phyloP scores from a whole-genome alignment of 2,797 vertebrate species.

The Acanthornis magna region DNA sequence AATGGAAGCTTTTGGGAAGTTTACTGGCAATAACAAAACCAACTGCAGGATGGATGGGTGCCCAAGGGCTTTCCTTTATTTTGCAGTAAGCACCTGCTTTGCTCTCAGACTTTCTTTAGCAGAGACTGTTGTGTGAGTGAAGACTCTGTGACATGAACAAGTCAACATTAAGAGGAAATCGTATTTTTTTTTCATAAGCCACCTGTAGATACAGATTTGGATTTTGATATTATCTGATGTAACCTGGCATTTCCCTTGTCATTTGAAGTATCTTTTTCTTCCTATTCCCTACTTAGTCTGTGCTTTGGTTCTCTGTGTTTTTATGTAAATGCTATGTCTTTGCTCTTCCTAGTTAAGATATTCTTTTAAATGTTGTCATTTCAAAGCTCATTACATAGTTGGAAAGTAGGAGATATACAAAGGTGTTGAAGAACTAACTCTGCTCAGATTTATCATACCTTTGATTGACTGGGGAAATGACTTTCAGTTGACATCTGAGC shows the following conservation, averaged over 20 bases:
- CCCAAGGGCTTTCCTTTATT: background rate
- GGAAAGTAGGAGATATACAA: slow-evolving; percentile 48
- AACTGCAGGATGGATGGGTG: background rate
- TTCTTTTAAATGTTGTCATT: slow-evolving; percentile 51
- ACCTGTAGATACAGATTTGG: background rate
- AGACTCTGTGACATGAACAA: background rate
- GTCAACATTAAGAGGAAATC: background rate
- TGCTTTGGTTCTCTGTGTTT: background rate
- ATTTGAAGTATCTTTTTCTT: background rate
- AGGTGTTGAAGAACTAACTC: slow-evolving; percentile 69
- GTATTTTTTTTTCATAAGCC: background rate
- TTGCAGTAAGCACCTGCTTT: background rate
- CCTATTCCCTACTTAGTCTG: background rate
- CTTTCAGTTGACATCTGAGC: slow-evolving; percentile 85
- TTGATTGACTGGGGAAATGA: slow-evolving; percentile 82
- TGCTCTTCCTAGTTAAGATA: background rate
- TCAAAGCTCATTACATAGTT: slow-evolving; percentile 65
- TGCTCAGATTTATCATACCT: slow-evolving; percentile 74
- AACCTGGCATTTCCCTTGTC: background rate
- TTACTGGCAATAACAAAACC: background rate
- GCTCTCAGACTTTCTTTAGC: background rate
- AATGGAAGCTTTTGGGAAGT: background rate
- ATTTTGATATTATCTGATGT: background rate
- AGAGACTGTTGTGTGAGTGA: background rate
- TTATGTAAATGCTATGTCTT: slow-evolving; percentile 6